Base-by-base conservation (phyloP, 2,797 vertebrate genomes). In the Dipus sagitta region DNA sequence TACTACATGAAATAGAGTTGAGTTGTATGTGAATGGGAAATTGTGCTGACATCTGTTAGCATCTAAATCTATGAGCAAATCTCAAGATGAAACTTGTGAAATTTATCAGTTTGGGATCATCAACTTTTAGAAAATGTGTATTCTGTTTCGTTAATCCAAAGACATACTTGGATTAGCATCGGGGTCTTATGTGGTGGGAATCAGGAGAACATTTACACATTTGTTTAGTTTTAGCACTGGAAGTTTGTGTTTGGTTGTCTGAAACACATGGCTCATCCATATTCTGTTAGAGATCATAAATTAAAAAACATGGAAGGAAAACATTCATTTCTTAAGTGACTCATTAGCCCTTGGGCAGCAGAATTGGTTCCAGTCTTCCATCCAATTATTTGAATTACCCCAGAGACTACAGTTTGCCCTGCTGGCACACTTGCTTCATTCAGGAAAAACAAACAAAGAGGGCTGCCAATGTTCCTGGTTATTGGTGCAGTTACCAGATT, bases 241-340 rank as follows among this genome's bases (percentile, higher is more conserved):
- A 80, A 70, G n/a, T 68, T 92, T 60, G 28, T 81, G 32, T 94
- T 90, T 93, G 67, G 70, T 83, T 82, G 9, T 74, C 78, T 74
- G 32, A 91, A 85, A 78, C 88, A 54, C 23, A 18, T 74, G 32
- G 52, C 0, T 76, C 52, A 75, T 80, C 24, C 34, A 64, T 80
- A 92, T 92, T 54, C 88, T 92, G 89, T 95, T 20, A 92, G 88
- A 96, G 92, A 94, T 78, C 64, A 87, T 78, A 86, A 78, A 82
- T 75, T 86, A 15, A 79, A 83, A 90, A 20, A 34, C 92, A 92
- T 17, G 15, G 71, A 89, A 93, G 64, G 54, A 84, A 95, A 24
- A 38, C 28, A 17, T 64, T 88, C 94, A 54, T 38, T 91, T 77
- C 93, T 86, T 28, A 92, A 92, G 88, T 88, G 21, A 68, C 81